Evolutionary conservation across 2,113 vertebrate genomes (phyloP).

Genomic region (Sterna hirundo): DNA sequence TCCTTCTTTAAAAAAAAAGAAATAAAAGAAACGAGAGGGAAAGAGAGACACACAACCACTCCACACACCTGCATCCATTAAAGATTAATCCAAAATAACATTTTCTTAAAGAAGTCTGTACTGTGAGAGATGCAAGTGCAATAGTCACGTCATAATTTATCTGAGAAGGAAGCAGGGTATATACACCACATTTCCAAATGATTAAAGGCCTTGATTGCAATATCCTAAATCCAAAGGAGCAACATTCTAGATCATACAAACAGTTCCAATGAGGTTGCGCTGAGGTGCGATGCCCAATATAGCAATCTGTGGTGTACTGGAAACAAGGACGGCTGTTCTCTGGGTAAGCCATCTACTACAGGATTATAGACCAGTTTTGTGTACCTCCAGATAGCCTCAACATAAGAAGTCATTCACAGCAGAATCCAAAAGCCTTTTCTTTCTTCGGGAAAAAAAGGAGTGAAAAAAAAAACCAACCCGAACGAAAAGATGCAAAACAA

Average conservation of each 20-base stretch:
- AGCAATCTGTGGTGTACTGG: background rate
- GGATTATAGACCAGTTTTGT: background rate
- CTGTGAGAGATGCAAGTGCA: background rate
- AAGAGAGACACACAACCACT: background rate
- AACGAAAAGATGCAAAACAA: background rate
- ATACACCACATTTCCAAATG: background rate
- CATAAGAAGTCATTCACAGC: background rate
- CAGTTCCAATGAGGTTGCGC: background rate
- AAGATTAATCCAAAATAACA: conserved; percentile 36
- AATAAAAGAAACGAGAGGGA: accelerated
- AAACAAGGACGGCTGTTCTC: background rate
- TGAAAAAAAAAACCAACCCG: accelerated
- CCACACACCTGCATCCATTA: background rate
- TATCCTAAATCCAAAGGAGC: background rate
- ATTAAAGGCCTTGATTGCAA: background rate
- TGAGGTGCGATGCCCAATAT: background rate
- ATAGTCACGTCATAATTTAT: background rate
- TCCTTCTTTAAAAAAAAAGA: background rate
- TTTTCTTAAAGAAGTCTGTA: conserved; percentile 27
- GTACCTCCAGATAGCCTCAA: background rate
- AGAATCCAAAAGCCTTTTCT: background rate
- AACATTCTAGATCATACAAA: background rate
- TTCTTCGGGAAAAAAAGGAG: background rate
- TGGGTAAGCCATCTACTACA: background rate
- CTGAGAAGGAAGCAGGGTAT: conserved; percentile 6